Conservation (phyloP, 1,140 invertebrate species). For the Aphidius gifuensis region DNA sequence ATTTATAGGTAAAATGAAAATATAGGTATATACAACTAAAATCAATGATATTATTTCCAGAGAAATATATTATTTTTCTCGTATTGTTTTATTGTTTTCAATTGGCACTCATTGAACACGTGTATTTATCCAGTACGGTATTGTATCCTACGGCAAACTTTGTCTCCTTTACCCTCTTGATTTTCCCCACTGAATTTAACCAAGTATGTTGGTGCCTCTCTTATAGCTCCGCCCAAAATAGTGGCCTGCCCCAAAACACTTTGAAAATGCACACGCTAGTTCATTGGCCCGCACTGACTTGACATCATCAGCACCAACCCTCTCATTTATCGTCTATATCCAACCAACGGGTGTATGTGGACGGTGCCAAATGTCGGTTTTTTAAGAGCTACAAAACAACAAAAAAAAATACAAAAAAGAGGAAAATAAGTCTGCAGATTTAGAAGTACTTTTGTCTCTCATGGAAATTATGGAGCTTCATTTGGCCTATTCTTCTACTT, state of each 20-base stretch:
- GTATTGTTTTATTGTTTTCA: too few species aligned
- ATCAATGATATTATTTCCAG: too few species aligned
- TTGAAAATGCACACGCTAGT: conserved; percentile 38
- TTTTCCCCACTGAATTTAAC: too few species aligned
- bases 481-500: conserved; percentile 48
- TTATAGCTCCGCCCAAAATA: conserved; percentile 31
- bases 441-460: conserved; percentile 28
- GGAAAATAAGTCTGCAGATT: not conserved
- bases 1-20: too few species aligned
- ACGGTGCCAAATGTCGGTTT: conserved; percentile 6
- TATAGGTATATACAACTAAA: too few species aligned
- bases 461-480: conserved; percentile 53
- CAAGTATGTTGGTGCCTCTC: not conserved
- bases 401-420: not conserved
- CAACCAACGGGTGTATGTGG: conserved; percentile 15
- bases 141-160: too few species aligned
- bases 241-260: conserved; percentile 37
- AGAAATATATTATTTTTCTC: too few species aligned
- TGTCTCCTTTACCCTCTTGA: too few species aligned
- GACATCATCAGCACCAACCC: conserved; percentile 38
- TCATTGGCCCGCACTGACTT: conserved; percentile 52
- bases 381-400: conserved; percentile 6
- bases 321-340: conserved; percentile 24
- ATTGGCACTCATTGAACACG: too few species aligned
- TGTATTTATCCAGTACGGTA: too few species aligned